phyloP scores from a whole-genome alignment of 2,797 vertebrate species.

The Hephaestus fuliginosus region DNA sequence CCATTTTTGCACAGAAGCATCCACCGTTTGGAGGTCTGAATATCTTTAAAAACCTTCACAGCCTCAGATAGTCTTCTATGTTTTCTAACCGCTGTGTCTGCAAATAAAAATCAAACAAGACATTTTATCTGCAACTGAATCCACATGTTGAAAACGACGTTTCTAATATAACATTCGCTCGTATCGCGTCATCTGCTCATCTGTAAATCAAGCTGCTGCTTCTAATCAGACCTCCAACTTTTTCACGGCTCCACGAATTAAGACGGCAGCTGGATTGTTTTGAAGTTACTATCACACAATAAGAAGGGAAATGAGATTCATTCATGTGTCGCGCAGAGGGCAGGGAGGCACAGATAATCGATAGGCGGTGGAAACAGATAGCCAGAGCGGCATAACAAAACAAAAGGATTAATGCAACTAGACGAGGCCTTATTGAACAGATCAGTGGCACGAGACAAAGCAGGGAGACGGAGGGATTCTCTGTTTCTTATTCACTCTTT shows the following conservation, averaged over 20 bases:
- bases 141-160: neutral
- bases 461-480: conserved; percentile 9
- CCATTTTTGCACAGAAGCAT: neutral
- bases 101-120: neutral
- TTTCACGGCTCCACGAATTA: conserved; percentile 29
- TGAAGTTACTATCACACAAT: conserved; percentile 50
- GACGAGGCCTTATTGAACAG: conserved; percentile 47
- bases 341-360: conserved; percentile 52
- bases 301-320: conserved; percentile 68
- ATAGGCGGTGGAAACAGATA: conserved; percentile 56
- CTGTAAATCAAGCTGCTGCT: conserved; percentile 9
- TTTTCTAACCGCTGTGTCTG: neutral
- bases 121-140: neutral
- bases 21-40: too few relatives aligned
- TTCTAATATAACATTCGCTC: fast-evolving
- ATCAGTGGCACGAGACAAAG: conserved; percentile 60
- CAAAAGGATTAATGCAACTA: conserved; percentile 62
- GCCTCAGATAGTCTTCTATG: neutral
- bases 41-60: neutral
- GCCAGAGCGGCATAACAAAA: conserved; percentile 55
- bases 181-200: neutral
- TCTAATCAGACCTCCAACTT: conserved; percentile 33
- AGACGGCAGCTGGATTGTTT: conserved; percentile 35
- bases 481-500: conserved; percentile 12
- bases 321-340: conserved; percentile 42